phyloP scores from a whole-genome alignment of 2,888 invertebrate species.

The Rhodophaea formosa region DNA sequence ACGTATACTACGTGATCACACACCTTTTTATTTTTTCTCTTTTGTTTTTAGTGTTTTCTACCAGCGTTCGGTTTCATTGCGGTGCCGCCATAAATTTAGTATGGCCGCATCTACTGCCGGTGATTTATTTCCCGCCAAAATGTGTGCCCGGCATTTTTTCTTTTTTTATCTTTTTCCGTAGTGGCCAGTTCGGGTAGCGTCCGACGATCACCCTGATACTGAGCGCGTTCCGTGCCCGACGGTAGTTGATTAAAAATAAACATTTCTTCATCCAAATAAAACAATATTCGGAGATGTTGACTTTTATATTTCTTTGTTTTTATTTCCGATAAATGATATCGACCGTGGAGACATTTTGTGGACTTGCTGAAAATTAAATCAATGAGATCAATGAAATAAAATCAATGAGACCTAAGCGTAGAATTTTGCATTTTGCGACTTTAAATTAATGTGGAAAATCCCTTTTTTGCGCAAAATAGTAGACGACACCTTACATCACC shows the following conservation, averaged over 20 bases:
- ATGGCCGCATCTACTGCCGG: conserved; percentile 68
- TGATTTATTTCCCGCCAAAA: conserved; percentile 81
- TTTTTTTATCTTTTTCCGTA: conserved; percentile 55
- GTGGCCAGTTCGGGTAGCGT: conserved; percentile 76
- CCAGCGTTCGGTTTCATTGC: conserved; percentile 49
- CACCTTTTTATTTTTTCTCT: conserved; percentile 43
- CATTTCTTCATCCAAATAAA: conserved; percentile 57
- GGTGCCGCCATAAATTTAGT: conserved; percentile 75
- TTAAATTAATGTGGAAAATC: too few relatives aligned
- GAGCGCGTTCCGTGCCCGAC: conserved; percentile 68
- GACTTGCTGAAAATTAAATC: conserved; percentile 12
- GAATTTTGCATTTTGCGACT: neutral
- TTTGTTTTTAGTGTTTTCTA: conserved; percentile 60
- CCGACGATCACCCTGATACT: conserved; percentile 75
- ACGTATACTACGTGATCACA: conserved; percentile 39
- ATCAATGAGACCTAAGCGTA: neutral
- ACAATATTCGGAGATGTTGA: conserved; percentile 54
- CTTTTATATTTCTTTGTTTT: conserved; percentile 48
- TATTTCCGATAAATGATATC: conserved; percentile 59
- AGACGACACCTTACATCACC: too few relatives aligned
- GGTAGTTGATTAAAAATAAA: conserved; percentile 70
- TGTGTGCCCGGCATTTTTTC: conserved; percentile 61
- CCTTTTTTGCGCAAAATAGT: too few relatives aligned
- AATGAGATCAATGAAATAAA: conserved; percentile 3
- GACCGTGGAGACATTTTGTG: conserved; percentile 33